Conservation (phyloP, 2,113 vertebrate genomes). For the Alligator sinensis region DNA sequence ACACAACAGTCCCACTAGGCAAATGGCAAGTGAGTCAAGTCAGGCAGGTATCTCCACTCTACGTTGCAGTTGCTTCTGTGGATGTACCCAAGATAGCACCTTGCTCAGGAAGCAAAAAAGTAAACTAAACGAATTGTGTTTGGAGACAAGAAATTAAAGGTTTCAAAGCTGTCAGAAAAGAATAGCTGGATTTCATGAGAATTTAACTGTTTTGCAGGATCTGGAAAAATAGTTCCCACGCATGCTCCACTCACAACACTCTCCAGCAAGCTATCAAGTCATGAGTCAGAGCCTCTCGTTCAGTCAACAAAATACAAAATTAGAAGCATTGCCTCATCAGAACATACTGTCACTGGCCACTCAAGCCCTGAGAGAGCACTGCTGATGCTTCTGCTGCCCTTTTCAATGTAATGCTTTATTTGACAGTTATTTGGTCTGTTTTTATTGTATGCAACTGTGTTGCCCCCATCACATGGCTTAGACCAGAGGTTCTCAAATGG, state of each 20-base stretch:
- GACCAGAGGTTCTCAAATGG: too few relatives aligned
- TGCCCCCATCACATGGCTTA: too few relatives aligned
- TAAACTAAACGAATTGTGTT: fast-evolving
- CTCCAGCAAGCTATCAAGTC: background rate
- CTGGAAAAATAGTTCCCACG: background rate
- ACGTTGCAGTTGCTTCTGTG: background rate
- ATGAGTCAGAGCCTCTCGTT: background rate
- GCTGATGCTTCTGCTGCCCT: fast-evolving
- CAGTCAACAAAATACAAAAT: fast-evolving
- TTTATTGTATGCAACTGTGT: too few relatives aligned
- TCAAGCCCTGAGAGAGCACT: fast-evolving
- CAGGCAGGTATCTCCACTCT: fast-evolving
- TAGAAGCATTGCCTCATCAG: background rate
- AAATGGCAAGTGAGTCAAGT: fast-evolving
- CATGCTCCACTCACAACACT: fast-evolving
- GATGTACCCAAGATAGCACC: background rate
- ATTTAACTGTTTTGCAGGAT: background rate
- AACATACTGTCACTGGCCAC: fast-evolving
- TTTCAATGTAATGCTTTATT: too few relatives aligned
- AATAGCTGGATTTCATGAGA: slow-evolving; percentile 9
- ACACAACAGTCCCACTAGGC: background rate
- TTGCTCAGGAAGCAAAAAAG: background rate
- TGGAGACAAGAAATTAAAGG: background rate
- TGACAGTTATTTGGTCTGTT: too few relatives aligned
- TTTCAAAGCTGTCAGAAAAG: background rate